phyloP scores from a whole-genome alignment of 2,113 vertebrate species.

The Synodontis membranacea region DNA sequence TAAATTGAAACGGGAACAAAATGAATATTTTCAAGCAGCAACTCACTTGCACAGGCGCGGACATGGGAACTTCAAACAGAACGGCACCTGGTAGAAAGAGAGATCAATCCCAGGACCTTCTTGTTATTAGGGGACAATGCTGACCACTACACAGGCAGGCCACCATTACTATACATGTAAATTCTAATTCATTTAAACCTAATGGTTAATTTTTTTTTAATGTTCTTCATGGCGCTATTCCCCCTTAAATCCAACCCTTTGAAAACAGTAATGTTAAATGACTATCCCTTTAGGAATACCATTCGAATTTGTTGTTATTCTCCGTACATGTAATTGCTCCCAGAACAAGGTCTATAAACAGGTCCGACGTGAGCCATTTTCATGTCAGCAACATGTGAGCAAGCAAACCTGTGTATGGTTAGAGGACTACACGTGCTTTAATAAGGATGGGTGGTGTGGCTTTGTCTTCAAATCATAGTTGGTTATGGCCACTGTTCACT shows the following conservation, averaged over 20 bases:
- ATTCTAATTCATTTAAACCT: no score
- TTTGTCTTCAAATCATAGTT: conserved; percentile 23
- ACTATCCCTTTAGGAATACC: conserved; percentile 14
- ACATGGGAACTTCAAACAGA: no score
- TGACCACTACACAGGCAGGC: no score
- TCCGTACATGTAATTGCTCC: conserved; percentile 5
- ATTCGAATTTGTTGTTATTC: neutral
- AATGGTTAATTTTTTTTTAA: neutral
- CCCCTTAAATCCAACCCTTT: neutral
- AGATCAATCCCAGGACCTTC: no score
- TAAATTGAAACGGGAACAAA: neutral
- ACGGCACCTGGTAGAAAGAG: no score
- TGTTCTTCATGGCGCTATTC: neutral
- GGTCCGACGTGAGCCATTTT: conserved; percentile 33
- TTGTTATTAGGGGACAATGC: no score
- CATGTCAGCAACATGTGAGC: neutral
- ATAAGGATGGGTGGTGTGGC: conserved; percentile 15
- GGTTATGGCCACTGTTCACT: neutral
- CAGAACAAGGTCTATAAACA: conserved; percentile 25
- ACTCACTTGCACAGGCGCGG: no score
- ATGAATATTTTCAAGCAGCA: no score
- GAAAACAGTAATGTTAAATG: neutral
- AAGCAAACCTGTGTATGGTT: conserved; percentile 12
- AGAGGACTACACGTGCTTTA: neutral
- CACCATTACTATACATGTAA: neutral